Percentiles rank a stretch among this genome's conserved stretches.
Conservation (phyloP, 2,113 vertebrate species). For the Dissostichus mawsoni region DNA sequence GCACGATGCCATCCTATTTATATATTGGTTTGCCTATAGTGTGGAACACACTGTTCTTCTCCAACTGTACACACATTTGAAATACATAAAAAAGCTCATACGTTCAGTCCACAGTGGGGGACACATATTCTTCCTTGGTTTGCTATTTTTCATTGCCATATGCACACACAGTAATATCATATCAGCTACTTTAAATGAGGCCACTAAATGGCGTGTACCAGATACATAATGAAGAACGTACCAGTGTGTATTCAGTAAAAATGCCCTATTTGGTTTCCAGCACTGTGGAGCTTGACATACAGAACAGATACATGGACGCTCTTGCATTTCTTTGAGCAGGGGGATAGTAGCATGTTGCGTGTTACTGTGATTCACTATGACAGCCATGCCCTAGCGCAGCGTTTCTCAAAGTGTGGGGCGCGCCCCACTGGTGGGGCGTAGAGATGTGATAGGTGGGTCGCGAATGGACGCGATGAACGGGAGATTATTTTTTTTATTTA, state of each 20-base stretch:
- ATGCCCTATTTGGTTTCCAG: conserved; percentile 23
- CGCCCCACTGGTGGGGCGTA: no score
- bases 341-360: conserved; percentile 48
- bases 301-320: conserved; percentile 25
- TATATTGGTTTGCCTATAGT: conserved; percentile 62
- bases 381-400: conserved; percentile 58
- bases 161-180: conserved; percentile 16
- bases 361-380: conserved; percentile 60
- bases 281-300: conserved; percentile 20
- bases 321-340: conserved; percentile 47
- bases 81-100: conserved; percentile 22
- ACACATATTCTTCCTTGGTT: conserved; percentile 3
- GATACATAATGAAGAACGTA: conserved; percentile 46
- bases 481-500: no score
- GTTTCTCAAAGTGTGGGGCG: no score
- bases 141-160: conserved; percentile 5
- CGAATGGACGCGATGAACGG: no score
- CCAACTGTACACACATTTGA: conserved; percentile 24
- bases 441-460: no score
- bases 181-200: conserved; percentile 42
- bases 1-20: conserved; percentile 62
- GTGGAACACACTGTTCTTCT: not conserved
- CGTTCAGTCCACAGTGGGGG: not conserved
- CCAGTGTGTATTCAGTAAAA: conserved; percentile 32
- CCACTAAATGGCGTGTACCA: conserved; percentile 22